Conservation (phyloP, 2,888 invertebrate species). For the Amphipoea lucens region DNA sequence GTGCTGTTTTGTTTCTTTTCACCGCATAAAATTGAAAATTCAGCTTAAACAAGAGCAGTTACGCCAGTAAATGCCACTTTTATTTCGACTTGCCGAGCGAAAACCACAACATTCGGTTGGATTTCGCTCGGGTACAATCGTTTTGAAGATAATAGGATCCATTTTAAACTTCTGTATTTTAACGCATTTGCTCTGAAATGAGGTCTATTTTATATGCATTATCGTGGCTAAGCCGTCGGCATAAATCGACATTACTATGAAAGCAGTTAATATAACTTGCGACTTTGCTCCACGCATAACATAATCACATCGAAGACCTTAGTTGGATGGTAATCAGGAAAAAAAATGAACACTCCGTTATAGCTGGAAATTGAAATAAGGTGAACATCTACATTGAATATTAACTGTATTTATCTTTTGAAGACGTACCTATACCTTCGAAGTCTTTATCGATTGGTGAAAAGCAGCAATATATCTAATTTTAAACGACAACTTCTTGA, state of each 20-base stretch:
- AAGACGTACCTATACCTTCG: not conserved
- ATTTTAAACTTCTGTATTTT: conserved; percentile 34
- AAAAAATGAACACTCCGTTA: not conserved
- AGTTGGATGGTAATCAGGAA: not conserved
- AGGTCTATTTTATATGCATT: not conserved
- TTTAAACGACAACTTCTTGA: too few species aligned
- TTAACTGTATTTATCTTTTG: not conserved
- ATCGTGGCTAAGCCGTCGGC: not conserved
- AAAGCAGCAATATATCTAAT: too few species aligned
- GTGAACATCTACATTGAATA: not conserved
- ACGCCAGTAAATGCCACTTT: conserved; percentile 58
- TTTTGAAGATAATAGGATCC: conserved; percentile 45
- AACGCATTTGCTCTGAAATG: conserved; percentile 10
- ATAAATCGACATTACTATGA: conserved; percentile 10
- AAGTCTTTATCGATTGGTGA: too few species aligned
- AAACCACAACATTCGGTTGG: conserved; percentile 42
- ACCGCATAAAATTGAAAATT: conserved; percentile 69
- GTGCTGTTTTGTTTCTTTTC: conserved; percentile 66
- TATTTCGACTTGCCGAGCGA: conserved; percentile 50
- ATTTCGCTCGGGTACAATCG: conserved; percentile 35
- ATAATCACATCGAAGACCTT: not conserved
- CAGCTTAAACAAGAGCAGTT: conserved; percentile 60
- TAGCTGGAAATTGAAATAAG: not conserved
- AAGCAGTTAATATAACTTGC: not conserved
- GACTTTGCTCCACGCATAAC: not conserved